Percentiles rank a stretch among this genome's conserved stretches.
These are phyloP conservation scores for Schizaphis graminum DNA, from an alignment of 2,888 invertebrate species.

Conservation along the genomic window DNA sequence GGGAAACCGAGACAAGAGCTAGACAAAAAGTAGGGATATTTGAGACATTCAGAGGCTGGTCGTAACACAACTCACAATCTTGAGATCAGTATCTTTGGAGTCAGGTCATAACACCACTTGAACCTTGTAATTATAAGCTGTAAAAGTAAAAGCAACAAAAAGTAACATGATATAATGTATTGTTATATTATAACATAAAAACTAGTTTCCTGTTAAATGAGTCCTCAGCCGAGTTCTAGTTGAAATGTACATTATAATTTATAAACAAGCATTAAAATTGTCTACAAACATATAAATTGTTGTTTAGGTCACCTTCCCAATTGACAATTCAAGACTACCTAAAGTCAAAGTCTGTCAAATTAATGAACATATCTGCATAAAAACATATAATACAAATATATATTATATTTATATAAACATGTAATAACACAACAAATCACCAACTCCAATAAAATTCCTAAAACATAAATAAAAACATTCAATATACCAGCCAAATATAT, in stretches of 20 bases:
- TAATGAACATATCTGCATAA: not conserved
- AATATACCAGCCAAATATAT: conserved; percentile 20
- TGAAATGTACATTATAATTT: conserved; percentile 1
- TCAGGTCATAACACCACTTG: too few relatives aligned
- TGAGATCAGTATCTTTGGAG: too few relatives aligned
- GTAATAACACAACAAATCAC: conserved; percentile 11
- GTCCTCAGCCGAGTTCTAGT: not conserved
- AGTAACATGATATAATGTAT: not conserved
- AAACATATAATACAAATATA: too few relatives aligned
- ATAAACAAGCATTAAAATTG: too few relatives aligned
- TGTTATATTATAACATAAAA: not conserved
- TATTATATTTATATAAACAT: not conserved
- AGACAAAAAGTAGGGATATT: too few relatives aligned
- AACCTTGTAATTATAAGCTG: too few relatives aligned
- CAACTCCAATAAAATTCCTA: conserved; percentile 8
- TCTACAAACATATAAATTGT: not conserved
- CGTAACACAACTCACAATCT: too few relatives aligned
- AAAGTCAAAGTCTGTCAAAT: too few relatives aligned
- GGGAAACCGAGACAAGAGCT: too few relatives aligned
- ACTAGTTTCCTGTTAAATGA: not conserved
- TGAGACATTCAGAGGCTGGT: too few relatives aligned
- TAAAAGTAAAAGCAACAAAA: not conserved
- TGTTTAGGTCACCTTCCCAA: not conserved
- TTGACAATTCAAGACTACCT: not conserved
- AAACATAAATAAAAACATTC: conserved; percentile 9